Conservation (phyloP, 2,113 vertebrate genomes). For the Otocyon megalotis region DNA sequence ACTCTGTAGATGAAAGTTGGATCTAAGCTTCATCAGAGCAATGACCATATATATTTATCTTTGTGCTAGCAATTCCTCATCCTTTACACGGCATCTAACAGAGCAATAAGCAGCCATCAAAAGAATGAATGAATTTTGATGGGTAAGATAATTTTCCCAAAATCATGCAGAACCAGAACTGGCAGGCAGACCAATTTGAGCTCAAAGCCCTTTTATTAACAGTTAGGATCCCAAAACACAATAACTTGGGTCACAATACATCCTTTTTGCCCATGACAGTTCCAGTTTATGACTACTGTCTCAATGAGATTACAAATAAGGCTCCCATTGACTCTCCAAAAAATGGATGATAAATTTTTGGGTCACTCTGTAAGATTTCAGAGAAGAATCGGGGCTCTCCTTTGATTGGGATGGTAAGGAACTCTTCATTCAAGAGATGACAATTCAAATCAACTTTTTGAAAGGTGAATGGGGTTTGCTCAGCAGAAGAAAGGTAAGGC, state of each 20-base stretch:
- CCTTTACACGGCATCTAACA: background rate
- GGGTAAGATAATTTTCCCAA: background rate
- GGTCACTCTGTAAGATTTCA: background rate
- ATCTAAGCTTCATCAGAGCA: background rate
- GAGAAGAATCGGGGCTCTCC: background rate
- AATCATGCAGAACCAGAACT: background rate
- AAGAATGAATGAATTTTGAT: background rate
- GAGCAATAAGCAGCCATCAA: background rate
- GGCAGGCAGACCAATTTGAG: background rate
- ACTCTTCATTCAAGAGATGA: background rate
- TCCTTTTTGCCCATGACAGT: background rate
- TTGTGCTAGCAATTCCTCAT: background rate
- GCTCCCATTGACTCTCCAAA: background rate
- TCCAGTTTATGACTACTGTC: background rate
- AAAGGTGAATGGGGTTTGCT: constrained; percentile 6
- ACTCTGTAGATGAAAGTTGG: background rate
- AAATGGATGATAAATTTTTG: background rate
- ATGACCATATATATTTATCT: background rate
- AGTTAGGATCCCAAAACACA: background rate
- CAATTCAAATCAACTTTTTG: background rate
- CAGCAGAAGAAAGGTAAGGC: background rate
- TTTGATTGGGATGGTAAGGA: background rate
- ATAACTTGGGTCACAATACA: background rate
- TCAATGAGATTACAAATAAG: background rate
- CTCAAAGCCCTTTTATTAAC: background rate